Conservation (phyloP, 2,797 vertebrate genomes). For the Pterois miles region DNA sequence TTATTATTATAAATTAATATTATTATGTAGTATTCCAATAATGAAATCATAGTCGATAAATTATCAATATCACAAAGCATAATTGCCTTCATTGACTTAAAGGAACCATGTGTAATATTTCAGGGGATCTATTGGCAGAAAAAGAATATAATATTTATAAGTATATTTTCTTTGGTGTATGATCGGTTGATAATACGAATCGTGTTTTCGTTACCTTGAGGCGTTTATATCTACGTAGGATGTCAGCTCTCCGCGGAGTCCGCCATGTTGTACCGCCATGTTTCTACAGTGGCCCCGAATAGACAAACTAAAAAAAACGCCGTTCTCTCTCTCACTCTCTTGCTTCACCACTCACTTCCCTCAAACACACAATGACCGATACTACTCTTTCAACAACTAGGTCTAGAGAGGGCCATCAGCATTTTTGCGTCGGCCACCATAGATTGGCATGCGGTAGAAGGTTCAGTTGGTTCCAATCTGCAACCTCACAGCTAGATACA, state of each 20-base stretch:
- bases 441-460: no score
- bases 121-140: not conserved
- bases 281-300: no score
- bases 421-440: no score
- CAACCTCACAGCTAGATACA: no score
- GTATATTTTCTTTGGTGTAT: no score
- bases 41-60: not conserved
- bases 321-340: not conserved
- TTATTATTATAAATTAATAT: no score
- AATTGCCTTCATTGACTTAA: no score
- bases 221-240: not conserved
- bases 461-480: no score
- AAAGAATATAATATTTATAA: not conserved
- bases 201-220: not conserved
- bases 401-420: no score
- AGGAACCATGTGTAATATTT: no score
- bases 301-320: not conserved
- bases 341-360: not conserved
- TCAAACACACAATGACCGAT: no score
- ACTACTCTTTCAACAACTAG: not conserved
- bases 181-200: no score
- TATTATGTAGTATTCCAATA: not conserved
- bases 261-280: fast-evolving
- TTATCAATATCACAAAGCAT: not conserved
- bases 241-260: not conserved